phyloP scores from a whole-genome alignment of 2,888 invertebrate genomes.

The Ophioninae sp. region DNA sequence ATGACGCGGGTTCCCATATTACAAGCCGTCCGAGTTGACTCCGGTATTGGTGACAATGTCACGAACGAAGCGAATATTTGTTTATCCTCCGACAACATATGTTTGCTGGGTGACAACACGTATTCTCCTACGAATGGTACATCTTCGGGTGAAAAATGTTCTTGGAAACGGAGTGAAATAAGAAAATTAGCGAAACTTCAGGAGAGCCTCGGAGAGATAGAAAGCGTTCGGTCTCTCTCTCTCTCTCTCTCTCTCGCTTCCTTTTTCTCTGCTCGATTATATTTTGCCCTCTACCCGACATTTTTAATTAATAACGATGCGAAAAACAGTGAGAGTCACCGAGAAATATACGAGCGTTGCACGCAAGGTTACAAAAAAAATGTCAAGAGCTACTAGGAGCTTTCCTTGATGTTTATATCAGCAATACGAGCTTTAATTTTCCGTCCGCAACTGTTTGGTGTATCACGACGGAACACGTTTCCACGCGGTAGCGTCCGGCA shows the following conservation, averaged over 20 bases:
- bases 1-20: neutral
- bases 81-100: neutral
- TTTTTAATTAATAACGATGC: too few species aligned
- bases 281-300: too few species aligned
- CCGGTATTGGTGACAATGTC: neutral
- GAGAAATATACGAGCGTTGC: neutral
- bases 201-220: too few species aligned
- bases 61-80: neutral
- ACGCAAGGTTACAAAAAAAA: neutral
- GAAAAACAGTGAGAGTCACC: too few species aligned
- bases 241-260: too few species aligned
- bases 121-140: neutral
- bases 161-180: neutral
- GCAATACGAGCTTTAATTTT: neutral
- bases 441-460: neutral
- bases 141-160: neutral
- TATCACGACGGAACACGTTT: conserved; percentile 35
- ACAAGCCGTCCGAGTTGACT: neutral
- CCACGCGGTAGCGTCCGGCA: conserved; percentile 13
- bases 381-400: conserved; percentile 5
- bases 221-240: too few species aligned
- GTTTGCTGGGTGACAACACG: neutral
- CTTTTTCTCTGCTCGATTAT: too few species aligned
- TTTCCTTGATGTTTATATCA: neutral
- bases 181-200: neutral